These are phyloP conservation scores for Vombatus ursinus DNA, from an alignment of 2,113 vertebrate species.

Conservation along the genomic window DNA sequence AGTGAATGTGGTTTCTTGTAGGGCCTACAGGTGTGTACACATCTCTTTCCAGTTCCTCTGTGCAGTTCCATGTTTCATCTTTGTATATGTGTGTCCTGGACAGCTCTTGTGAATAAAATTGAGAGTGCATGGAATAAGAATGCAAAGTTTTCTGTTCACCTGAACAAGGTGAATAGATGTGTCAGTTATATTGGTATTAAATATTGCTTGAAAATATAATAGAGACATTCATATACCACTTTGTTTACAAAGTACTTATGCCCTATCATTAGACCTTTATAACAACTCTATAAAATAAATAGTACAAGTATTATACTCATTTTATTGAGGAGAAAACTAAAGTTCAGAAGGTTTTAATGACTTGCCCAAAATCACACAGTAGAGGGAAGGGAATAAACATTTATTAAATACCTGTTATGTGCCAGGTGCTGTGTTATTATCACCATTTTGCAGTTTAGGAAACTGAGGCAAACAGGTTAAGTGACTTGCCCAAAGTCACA, in stretches of 20 bases:
- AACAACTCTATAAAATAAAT: not conserved
- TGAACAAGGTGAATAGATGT: not conserved
- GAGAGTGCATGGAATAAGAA: not conserved
- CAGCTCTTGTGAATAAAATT: not conserved
- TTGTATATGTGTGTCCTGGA: not conserved
- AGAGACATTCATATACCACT: not conserved
- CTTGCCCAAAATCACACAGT: not conserved
- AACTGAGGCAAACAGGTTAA: not conserved
- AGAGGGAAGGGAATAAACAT: not conserved
- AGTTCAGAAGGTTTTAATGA: not conserved
- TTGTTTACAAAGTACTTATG: not conserved
- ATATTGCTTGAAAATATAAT: not conserved
- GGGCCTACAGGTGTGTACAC: not conserved
- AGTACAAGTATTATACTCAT: not conserved
- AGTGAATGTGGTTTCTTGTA: not conserved
- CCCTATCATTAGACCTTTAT: not conserved
- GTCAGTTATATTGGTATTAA: not conserved
- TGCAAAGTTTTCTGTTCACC: not conserved
- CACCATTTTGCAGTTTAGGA: not conserved
- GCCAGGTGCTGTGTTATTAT: not conserved
- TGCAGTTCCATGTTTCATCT: not conserved
- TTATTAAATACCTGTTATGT: not conserved
- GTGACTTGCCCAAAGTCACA: not conserved
- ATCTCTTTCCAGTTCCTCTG: not conserved
- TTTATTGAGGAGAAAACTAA: not conserved